Evolutionary conservation across 2,113 vertebrate genomes (phyloP), one percentile per base, ranked within the genome.

Genomic region (Pygoscelis adeliae): DNA sequence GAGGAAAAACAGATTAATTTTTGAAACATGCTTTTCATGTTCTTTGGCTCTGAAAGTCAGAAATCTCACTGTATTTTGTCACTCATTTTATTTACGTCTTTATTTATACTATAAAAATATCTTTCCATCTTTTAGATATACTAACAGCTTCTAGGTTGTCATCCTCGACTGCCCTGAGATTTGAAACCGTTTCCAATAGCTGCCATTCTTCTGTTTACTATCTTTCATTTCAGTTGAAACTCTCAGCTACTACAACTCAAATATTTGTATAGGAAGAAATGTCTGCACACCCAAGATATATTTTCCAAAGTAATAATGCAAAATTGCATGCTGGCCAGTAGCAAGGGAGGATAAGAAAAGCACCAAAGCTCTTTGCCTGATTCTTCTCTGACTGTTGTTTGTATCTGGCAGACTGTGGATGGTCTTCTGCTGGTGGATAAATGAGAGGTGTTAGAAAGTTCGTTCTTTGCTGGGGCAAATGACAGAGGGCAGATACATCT

Each of bases 251-350:
- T 52, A 55, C 58, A 79, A 23, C 70, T 69, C 47, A 78, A 80
- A 49, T 82, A 84, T 85, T 82, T 74, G 44, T 59, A 21, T 8
- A 13, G 50, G 44, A 71, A 52, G 52, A 76, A 86, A 44, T 11
- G 1, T 32, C 9, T 0, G 4, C 11, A 14, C 10, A 11, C 17
- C 53, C 18, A 8, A 21, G n/a, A 58, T 15, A 2, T 22, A 47
- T 34, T 79, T 73, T 40, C 36, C 32, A 11, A 83, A 87, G 46
- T 34, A 53, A 65, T 62, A 88, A 69, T 49, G 22, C 56, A 59
- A 15, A 82, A 90, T 30, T 89, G 11, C 1, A 1, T 15, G 10
- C 32, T 34, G 50, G 25, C 21, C 67, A 49, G 58, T 30, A 65
- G 19, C 9, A 34, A 86, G 49, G 36, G 30, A 77, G 18, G 13